A percentile compares a stretch with the other conserved stretches of the same genome.
Conservation (phyloP, 2,888 invertebrate genomes). For the Apamea sordens region DNA sequence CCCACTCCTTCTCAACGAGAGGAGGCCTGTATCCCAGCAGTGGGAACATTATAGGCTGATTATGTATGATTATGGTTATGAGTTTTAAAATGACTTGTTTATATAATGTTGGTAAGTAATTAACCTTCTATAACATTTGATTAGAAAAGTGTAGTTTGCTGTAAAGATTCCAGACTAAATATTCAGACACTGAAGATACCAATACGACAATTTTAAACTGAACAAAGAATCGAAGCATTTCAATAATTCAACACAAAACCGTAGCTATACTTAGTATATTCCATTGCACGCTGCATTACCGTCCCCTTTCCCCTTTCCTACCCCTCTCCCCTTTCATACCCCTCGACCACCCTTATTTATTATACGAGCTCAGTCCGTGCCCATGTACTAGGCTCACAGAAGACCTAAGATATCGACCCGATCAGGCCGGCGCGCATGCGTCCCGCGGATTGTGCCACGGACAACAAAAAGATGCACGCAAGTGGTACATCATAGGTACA, state of each 20-base stretch:
- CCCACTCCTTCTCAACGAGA: background rate
- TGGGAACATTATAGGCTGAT: background rate
- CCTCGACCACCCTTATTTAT: background rate
- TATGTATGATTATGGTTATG: background rate
- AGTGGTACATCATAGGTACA: too few relatives aligned
- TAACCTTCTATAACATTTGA: background rate
- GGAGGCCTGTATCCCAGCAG: background rate
- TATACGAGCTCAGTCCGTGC: background rate
- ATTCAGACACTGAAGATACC: background rate
- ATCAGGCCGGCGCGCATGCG: constrained; percentile 34
- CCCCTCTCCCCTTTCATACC: background rate
- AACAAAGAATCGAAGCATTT: constrained; percentile 14
- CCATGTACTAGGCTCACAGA: constrained; percentile 33
- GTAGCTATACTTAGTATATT: background rate
- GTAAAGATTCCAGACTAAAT: background rate
- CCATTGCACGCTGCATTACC: background rate
- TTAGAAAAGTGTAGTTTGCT: background rate
- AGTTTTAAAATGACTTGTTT: background rate
- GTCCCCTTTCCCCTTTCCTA: too few relatives aligned
- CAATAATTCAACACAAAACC: background rate
- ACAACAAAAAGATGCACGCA: constrained; percentile 48
- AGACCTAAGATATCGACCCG: constrained; percentile 30
- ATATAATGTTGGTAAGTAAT: background rate
- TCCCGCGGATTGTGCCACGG: constrained; percentile 9
- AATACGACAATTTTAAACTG: background rate